phyloP scores from a whole-genome alignment of 2,113 vertebrate genomes.

The Hystrix cristata region DNA sequence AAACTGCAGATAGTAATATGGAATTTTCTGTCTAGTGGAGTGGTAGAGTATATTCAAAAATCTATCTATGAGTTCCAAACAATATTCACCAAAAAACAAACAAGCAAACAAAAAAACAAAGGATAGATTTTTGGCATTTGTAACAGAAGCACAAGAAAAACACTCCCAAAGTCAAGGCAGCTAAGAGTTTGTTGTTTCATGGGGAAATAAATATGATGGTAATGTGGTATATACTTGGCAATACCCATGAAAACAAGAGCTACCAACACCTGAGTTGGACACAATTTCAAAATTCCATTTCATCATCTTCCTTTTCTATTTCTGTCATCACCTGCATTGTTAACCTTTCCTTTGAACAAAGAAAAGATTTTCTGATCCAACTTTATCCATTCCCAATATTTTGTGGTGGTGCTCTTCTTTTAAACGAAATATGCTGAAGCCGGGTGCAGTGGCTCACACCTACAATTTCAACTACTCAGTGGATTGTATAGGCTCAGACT shows the following conservation, averaged over 20 bases:
- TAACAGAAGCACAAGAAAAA: slow-evolving; percentile 52
- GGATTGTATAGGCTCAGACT: not conserved
- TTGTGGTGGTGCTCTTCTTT: slow-evolving; percentile 33
- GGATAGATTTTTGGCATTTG: slow-evolving; percentile 33
- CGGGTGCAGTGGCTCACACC: not conserved
- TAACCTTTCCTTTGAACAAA: slow-evolving; percentile 53
- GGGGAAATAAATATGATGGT: slow-evolving; percentile 26
- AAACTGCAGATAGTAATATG: not conserved
- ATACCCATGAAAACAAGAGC: not conserved
- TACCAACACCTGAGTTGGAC: not conserved
- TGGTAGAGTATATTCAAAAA: not conserved
- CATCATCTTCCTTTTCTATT: slow-evolving; percentile 48
- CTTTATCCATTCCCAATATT: not conserved
- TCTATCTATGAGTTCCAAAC: slow-evolving; percentile 41
- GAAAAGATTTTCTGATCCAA: slow-evolving; percentile 12
- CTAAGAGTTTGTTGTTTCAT: slow-evolving; percentile 9
- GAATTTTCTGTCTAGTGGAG: not conserved
- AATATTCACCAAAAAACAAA: slow-evolving; percentile 31
- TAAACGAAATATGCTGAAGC: not conserved
- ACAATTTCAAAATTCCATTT: slow-evolving; percentile 48
- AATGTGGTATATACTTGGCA: slow-evolving; percentile 33
- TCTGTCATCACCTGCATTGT: slow-evolving; percentile 35
- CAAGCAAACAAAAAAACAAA: not conserved
- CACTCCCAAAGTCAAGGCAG: not conserved
- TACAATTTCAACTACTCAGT: not conserved